Base-by-base conservation (phyloP, 2,113 vertebrate species). In the Sminthopsis crassicaudata region DNA sequence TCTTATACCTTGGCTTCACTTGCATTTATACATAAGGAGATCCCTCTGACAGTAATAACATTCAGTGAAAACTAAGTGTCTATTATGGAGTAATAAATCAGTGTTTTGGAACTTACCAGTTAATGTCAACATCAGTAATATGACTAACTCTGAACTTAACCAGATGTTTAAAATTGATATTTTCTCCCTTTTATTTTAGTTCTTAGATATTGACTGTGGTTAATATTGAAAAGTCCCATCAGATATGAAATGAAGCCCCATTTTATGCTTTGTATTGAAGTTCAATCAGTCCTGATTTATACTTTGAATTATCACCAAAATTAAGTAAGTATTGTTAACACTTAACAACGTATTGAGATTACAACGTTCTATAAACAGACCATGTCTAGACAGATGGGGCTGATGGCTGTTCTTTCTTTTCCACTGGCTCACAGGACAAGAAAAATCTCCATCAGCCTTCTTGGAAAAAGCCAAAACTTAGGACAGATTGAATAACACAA, bases 331-430 rank as follows among this genome's bases (percentile, higher is more conserved):
- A 2, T 36, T 76, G 25, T 53, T 30, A 92, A 90, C 57, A 36
- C 26, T 3, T 19, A 54, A n/a, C 52, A 91, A 91, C 46, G 2
- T 67, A 84, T 27, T 92, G 90, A 94, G 93, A 94, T 48, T 25
- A 92, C 2, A 0, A 51, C 48, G 46, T 90, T 94, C 94, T 91
- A 94, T 84, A 96, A 90, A 89, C 67, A 90, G 93, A 54, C 54
- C 48, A 57, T 14, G 90, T 96, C 92, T 93, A 97, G 95, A 96
- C 95, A 96, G 91, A 92, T 11, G 55, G 57, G 88, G 94, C 50
- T 36, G 92, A 9, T 91, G 27, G 60, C 90, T 84, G n/a, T 6
- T 24, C 89, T 94, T 93, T 24, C 92, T 95, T 84, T 67, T 92
- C 54, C 0, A 1, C 0, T 88, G 90, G 89, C 91, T 94, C 84